Percentiles rank a stretch among this genome's conserved stretches.
phyloP scores from a whole-genome alignment of 2,888 invertebrate species.

The Idaea straminata region DNA sequence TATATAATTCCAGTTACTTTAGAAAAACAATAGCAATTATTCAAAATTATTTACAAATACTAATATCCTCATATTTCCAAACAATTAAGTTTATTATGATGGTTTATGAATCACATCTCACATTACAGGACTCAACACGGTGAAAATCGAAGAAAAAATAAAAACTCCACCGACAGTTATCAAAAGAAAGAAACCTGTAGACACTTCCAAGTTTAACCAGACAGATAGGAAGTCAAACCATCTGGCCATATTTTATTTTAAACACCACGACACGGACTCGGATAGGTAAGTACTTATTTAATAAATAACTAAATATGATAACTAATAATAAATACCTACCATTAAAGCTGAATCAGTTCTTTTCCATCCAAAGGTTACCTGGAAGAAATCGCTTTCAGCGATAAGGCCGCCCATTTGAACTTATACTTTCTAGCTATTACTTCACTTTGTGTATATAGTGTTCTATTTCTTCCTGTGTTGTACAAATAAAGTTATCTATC shows the following conservation, averaged over 20 bases:
- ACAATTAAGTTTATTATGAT: background rate
- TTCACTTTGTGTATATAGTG: too few species aligned
- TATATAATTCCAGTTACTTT: background rate
- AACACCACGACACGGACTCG: conserved; percentile 92
- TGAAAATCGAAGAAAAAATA: conserved; percentile 47
- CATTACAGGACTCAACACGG: conserved; percentile 53
- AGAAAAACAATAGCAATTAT: conserved; percentile 13
- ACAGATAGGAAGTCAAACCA: conserved; percentile 90
- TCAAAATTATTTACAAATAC: too few species aligned
- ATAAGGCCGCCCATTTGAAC: too few species aligned
- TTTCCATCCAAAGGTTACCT: too few species aligned
- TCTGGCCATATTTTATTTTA: conserved; percentile 91
- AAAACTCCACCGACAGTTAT: conserved; percentile 71
- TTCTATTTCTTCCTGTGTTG: too few species aligned
- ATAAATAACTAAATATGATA: background rate
- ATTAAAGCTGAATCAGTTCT: too few species aligned
- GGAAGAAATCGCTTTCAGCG: too few species aligned
- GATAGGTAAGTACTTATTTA: conserved; percentile 57
- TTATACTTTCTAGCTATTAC: too few species aligned
- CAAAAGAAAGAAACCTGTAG: conserved; percentile 76
- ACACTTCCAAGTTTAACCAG: conserved; percentile 83
- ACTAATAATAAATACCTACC: too few species aligned
- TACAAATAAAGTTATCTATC: too few species aligned
- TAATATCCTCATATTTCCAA: too few species aligned
- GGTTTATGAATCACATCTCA: background rate